Conservation (phyloP, 2,113 vertebrate genomes). For the Aphyosemion australe region DNA sequence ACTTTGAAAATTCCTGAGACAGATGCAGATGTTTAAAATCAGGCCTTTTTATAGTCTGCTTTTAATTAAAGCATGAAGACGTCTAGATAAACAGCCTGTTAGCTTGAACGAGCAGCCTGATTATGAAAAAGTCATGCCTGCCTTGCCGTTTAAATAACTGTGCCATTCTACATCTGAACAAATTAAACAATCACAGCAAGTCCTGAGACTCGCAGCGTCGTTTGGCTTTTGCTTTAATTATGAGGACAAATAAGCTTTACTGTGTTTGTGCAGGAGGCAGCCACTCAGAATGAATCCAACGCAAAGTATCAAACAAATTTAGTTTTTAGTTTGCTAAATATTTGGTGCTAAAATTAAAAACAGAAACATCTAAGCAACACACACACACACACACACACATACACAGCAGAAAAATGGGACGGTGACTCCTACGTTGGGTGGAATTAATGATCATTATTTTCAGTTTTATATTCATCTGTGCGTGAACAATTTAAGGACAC, state of each 20-base stretch:
- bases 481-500: background rate
- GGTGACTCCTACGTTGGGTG: background rate
- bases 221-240: background rate
- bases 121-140: background rate
- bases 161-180: background rate
- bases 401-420: background rate
- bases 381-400: background rate
- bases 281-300: background rate
- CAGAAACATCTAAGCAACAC: background rate
- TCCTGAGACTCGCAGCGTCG: background rate
- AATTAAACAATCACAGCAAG: background rate
- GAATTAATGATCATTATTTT: background rate
- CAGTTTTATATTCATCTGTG: background rate
- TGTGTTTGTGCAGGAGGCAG: background rate
- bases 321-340: background rate
- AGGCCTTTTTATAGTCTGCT: too few species aligned
- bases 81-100: background rate
- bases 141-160: background rate
- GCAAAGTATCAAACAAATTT: background rate
- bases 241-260: background rate
- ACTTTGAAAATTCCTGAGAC: too few species aligned
- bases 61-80: too few species aligned
- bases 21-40: too few species aligned
- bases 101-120: background rate
- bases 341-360: background rate